A percentile compares a stretch with the other conserved stretches of the same genome.
Conservation (phyloP, 1,140 invertebrate genomes). For the Elymnias hypermnestra region DNA sequence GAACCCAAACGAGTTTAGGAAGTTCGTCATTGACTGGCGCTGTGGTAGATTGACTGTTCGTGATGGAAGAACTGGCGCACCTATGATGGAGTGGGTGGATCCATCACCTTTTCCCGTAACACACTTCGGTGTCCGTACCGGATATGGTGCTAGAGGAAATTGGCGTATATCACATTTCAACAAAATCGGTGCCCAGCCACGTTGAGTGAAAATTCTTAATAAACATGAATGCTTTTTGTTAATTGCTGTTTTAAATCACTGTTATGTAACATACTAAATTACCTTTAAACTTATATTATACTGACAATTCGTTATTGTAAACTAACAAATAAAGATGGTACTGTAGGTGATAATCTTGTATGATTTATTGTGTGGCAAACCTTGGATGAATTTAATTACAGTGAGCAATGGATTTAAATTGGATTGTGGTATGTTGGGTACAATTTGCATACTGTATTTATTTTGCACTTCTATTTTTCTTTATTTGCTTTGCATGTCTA, state of each 20-base stretch:
- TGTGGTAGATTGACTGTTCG: conserved; percentile 75
- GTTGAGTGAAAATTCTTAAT: conserved; percentile 48
- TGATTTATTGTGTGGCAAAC: conserved; percentile 18
- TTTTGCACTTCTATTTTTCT: not conserved
- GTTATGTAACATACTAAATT: conserved; percentile 1
- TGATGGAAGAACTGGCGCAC: conserved; percentile 54
- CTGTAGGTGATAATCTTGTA: conserved; percentile 28
- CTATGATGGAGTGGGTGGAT: conserved; percentile 77
- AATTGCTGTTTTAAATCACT: conserved; percentile 33
- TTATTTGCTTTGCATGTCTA: not conserved
- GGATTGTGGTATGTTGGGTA: conserved; percentile 60
- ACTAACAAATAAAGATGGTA: conserved; percentile 38
- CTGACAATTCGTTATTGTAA: no score
- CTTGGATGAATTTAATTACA: conserved; percentile 14
- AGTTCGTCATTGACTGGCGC: conserved; percentile 78
- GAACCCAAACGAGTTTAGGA: conserved; percentile 74
- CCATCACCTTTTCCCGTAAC: conserved; percentile 77
- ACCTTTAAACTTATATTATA: no score
- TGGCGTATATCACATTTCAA: conserved; percentile 74
- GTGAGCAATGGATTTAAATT: conserved; percentile 21
- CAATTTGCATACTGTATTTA: conserved; percentile 47
- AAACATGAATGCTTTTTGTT: conserved; percentile 24
- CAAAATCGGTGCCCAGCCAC: conserved; percentile 27
- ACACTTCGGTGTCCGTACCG: conserved; percentile 79
- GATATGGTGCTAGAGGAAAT: conserved; percentile 78